A percentile compares a stretch with the other conserved stretches of the same genome.
Conservation (phyloP, 2,888 invertebrate genomes). For the Pristionchus entomophagus region DNA sequence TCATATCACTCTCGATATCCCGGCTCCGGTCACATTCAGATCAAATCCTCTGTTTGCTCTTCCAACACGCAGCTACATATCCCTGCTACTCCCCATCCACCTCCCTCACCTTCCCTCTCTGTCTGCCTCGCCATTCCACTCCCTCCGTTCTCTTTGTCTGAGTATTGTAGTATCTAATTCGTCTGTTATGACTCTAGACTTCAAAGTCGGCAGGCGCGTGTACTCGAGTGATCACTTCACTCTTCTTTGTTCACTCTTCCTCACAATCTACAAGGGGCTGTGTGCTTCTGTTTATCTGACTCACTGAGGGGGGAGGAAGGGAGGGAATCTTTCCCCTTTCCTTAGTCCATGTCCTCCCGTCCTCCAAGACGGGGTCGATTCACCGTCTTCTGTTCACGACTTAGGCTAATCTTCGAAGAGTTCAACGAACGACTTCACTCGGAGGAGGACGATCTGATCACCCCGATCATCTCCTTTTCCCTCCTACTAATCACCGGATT, state of each 20-base stretch:
- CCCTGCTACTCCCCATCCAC: slow-evolving; percentile 28
- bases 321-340: background rate
- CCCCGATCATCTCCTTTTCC: slow-evolving; percentile 10
- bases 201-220: slow-evolving; percentile 1
- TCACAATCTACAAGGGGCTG: slow-evolving; percentile 36
- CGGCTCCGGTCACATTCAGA: slow-evolving; percentile 32
- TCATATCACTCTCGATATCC: slow-evolving; percentile 33
- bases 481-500: slow-evolving; percentile 33
- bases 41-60: slow-evolving; percentile 38
- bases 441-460: slow-evolving; percentile 27
- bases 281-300: slow-evolving; percentile 44
- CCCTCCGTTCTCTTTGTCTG: background rate
- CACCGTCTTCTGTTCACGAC: background rate
- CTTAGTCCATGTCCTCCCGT: slow-evolving; percentile 35
- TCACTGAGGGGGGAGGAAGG: background rate
- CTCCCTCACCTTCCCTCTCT: background rate
- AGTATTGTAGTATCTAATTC: background rate
- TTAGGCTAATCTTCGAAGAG: slow-evolving; percentile 5
- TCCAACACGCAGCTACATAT: slow-evolving; percentile 39
- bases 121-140: background rate
- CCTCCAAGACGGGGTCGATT: slow-evolving; percentile 24
- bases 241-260: slow-evolving; percentile 31
- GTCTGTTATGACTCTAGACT: slow-evolving; percentile 2
- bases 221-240: slow-evolving; percentile 40
- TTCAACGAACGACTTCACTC: slow-evolving; percentile 35